Conservation (phyloP, 2,113 vertebrate genomes). For the Epinephelus cyanopodus region DNA sequence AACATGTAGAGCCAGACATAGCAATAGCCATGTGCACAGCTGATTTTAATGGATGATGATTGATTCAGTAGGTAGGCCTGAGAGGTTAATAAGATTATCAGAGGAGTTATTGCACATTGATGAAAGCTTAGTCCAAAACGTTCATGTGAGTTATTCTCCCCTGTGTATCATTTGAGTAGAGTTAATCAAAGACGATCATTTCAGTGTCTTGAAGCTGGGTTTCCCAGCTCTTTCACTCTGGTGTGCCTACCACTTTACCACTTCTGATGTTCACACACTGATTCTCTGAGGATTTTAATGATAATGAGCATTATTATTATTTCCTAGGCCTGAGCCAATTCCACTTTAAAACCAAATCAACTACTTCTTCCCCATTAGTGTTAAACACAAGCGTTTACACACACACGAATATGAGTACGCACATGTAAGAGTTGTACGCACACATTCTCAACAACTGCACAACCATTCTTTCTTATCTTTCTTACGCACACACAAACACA, state of each 20-base stretch:
- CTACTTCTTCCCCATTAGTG: neutral
- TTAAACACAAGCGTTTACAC: neutral
- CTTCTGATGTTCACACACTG: slow-evolving; percentile 14
- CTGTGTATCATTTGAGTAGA: neutral
- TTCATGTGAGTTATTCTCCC: neutral
- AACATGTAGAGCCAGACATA: neutral
- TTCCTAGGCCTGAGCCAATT: slow-evolving; percentile 4
- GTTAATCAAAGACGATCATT: neutral
- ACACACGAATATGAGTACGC: neutral
- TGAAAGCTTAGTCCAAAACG: neutral
- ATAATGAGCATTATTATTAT: slow-evolving; percentile 17
- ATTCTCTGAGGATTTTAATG: slow-evolving; percentile 16
- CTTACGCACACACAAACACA: neutral
- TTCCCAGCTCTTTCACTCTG: neutral
- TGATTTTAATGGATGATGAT: neutral
- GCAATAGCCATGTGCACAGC: neutral
- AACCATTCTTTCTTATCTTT: slow-evolving; percentile 5
- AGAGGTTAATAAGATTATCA: slow-evolving; percentile 7
- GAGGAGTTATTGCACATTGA: neutral
- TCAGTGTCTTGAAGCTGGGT: neutral
- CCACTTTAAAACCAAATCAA: neutral
- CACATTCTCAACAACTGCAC: neutral
- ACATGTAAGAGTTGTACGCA: neutral
- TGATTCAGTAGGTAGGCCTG: slow-evolving; percentile 5
- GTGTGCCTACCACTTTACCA: neutral